Evolutionary conservation across 2,888 invertebrate genomes (phyloP).

Genomic region (Lycaena phlaeas): DNA sequence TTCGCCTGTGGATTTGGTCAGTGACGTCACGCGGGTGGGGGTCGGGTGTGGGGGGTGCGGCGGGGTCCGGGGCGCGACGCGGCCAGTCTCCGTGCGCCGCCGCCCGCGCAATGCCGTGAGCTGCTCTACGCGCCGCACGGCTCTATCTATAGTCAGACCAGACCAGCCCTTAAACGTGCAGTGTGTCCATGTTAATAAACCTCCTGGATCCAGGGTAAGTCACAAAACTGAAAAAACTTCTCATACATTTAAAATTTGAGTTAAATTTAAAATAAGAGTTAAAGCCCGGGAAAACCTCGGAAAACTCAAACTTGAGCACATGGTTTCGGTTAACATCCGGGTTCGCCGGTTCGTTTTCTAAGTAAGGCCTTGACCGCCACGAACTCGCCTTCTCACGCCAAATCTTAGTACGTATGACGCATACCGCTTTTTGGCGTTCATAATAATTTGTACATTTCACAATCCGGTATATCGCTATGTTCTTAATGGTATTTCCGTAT

Average conservation of each 20-base stretch:
- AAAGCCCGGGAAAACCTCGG: neutral
- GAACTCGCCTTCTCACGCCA: conserved; percentile 34
- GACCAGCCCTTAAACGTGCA: too few relatives aligned
- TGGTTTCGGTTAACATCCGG: conserved; percentile 39
- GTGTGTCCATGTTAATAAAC: conserved; percentile 27
- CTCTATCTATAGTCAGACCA: too few relatives aligned
- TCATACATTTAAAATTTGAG: too few relatives aligned
- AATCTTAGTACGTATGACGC: conserved; percentile 26
- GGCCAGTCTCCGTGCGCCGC: conserved; percentile 43
- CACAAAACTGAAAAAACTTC: too few relatives aligned
- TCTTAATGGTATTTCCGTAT: too few relatives aligned
- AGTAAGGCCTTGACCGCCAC: conserved; percentile 62
- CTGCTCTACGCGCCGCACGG: conserved; percentile 48
- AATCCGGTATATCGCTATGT: neutral
- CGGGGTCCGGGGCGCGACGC: conserved; percentile 47
- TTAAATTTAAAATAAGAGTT: neutral
- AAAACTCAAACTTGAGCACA: neutral
- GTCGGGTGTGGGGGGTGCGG: conserved; percentile 37
- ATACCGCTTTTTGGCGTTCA: conserved; percentile 17
- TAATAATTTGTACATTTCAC: conserved; percentile 7
- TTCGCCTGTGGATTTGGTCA: conserved; percentile 24
- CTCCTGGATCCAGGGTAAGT: neutral
- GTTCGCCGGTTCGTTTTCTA: conserved; percentile 41
- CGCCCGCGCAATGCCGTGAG: conserved; percentile 46
- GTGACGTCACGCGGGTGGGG: conserved; percentile 53